Evolutionary conservation across 2,113 vertebrate species (phyloP).

Genomic region (Phyllostomus hastatus): DNA sequence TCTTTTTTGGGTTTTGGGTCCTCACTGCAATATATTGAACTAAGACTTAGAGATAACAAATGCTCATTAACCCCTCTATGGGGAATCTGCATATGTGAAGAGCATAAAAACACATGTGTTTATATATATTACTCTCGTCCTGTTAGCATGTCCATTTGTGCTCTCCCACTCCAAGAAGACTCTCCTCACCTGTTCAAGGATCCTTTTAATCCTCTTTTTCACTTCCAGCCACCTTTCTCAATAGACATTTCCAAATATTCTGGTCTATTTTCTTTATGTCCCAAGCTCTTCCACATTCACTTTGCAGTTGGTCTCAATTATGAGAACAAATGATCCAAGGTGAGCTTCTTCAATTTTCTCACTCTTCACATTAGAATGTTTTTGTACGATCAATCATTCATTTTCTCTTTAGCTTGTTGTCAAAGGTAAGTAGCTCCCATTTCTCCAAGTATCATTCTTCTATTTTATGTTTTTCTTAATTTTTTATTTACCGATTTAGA

Average conservation of each 20-base stretch:
- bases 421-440: background rate
- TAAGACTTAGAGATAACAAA: background rate
- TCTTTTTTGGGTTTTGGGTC: background rate
- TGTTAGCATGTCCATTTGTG: background rate
- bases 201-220: background rate
- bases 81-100: background rate
- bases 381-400: background rate
- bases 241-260: background rate
- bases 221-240: background rate
- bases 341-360: background rate
- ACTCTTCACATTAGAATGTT: background rate
- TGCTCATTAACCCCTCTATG: background rate
- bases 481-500: too few species aligned
- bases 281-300: background rate
- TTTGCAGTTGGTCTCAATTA: background rate
- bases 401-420: background rate
- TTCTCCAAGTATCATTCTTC: slow-evolving; percentile 3
- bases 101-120: background rate
- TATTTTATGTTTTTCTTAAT: background rate
- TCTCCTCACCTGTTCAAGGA: background rate
- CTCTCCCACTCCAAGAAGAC: background rate
- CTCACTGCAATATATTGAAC: background rate
- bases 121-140: background rate
- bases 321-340: background rate
- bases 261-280: background rate